Evolutionary conservation across 2,888 invertebrate genomes (phyloP).

Genomic region (Drosophila parthenogenetica): DNA sequence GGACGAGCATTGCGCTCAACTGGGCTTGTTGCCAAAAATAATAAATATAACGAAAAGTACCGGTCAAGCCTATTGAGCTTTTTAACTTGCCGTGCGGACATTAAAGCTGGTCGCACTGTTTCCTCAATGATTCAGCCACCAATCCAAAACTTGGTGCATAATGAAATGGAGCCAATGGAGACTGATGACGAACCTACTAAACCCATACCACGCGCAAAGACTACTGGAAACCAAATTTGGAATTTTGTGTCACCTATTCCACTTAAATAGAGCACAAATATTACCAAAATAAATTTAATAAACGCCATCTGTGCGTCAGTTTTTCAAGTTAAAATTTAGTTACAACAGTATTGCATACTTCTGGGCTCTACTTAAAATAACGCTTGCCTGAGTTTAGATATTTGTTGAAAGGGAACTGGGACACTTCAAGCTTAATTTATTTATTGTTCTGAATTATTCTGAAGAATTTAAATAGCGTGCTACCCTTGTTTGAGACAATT

Average conservation of each 20-base stretch:
- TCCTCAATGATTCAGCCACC: background rate
- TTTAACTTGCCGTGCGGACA: background rate
- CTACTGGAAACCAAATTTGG: background rate
- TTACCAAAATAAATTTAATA: background rate
- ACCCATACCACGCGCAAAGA: no score
- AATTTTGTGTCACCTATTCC: background rate
- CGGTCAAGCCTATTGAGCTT: background rate
- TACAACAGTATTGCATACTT: conserved; percentile 1
- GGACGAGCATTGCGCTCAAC: background rate
- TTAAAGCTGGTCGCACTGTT: background rate
- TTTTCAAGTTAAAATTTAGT: background rate
- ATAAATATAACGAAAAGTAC: background rate
- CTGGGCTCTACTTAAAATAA: background rate
- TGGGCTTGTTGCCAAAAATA: background rate
- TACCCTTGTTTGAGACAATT: conserved; percentile 26
- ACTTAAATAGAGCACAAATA: background rate
- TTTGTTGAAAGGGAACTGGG: no score
- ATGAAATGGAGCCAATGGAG: no score
- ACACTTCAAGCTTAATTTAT: no score
- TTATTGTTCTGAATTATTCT: background rate
- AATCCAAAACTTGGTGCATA: no score
- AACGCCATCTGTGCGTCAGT: conserved; percentile 4
- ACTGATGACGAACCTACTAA: no score
- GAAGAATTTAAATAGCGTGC: background rate
- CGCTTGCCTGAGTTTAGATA: background rate